phyloP scores from a whole-genome alignment of 2,888 invertebrate species.

The Andrena bicolor region DNA sequence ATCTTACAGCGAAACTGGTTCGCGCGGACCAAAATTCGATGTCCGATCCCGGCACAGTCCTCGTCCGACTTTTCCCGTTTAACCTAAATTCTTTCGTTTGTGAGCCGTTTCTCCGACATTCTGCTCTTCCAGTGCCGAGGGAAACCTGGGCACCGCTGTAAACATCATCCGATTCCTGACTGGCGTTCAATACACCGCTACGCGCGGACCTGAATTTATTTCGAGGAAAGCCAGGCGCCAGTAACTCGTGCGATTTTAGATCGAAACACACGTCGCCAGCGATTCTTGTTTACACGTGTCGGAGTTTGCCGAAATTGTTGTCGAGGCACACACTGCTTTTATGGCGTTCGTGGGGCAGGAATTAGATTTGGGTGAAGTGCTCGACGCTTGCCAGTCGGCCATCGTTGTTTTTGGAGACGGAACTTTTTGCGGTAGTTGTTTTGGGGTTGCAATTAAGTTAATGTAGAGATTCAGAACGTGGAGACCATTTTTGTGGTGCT shows the following conservation, averaged over 20 bases:
- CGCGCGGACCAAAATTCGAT: neutral
- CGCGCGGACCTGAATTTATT: slow-evolving; percentile 15
- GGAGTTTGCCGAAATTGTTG: neutral
- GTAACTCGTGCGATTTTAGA: neutral
- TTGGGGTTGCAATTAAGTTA: too few relatives aligned
- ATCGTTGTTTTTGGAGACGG: too few relatives aligned
- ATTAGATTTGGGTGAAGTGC: too few relatives aligned
- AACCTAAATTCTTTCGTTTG: slow-evolving; percentile 12
- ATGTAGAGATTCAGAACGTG: too few relatives aligned
- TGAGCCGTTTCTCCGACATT: neutral
- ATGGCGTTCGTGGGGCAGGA: too few relatives aligned
- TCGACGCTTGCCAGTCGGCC: too few relatives aligned
- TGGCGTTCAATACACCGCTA: slow-evolving; percentile 17
- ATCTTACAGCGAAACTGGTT: neutral
- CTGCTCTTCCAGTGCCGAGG: neutral
- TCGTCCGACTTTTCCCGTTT: neutral
- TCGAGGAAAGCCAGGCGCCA: neutral
- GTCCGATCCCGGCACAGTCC: neutral
- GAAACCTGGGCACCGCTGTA: neutral
- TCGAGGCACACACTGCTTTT: too few relatives aligned
- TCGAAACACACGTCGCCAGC: neutral
- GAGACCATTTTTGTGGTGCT: too few relatives aligned
- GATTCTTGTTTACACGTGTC: slow-evolving; percentile 14
- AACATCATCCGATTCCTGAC: slow-evolving; percentile 13
- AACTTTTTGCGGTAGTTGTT: too few relatives aligned